Conservation (phyloP, 2,113 vertebrate species). For the Pao palembangensis region DNA sequence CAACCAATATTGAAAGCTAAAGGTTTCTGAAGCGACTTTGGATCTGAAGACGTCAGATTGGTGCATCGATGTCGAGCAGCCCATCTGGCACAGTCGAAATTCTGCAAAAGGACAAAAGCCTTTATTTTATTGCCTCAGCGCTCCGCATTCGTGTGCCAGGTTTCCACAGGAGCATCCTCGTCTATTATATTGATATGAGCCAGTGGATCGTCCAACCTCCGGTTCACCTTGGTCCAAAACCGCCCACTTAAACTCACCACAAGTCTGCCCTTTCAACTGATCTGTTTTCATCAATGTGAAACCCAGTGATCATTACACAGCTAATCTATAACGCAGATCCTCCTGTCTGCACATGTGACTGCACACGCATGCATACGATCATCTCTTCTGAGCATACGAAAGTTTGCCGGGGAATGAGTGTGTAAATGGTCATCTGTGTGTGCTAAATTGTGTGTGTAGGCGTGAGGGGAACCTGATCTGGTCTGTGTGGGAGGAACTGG, state of each 20-base stretch:
- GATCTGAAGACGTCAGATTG: background rate
- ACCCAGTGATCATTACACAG: slow-evolving; percentile 68
- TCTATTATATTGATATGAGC: slow-evolving; percentile 56
- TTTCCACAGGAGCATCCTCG: slow-evolving; percentile 58
- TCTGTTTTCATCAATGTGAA: slow-evolving; percentile 69
- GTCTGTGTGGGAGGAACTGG: slow-evolving; percentile 66
- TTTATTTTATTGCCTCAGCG: slow-evolving; percentile 28
- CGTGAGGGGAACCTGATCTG: slow-evolving; percentile 71
- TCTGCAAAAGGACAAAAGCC: slow-evolving; percentile 12
- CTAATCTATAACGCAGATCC: slow-evolving; percentile 69
- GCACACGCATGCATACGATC: slow-evolving; percentile 25
- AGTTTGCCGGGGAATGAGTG: slow-evolving; percentile 48
- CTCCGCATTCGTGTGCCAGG: slow-evolving; percentile 26
- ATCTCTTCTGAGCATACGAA: slow-evolving; percentile 50
- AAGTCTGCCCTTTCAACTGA: slow-evolving; percentile 68
- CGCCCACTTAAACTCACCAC: slow-evolving; percentile 59
- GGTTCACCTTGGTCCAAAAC: slow-evolving; percentile 65
- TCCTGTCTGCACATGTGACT: slow-evolving; percentile 21
- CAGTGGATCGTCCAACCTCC: slow-evolving; percentile 58
- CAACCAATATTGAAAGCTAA: too few species aligned
- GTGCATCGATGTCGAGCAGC: background rate
- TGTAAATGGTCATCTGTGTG: slow-evolving; percentile 19
- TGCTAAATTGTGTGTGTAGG: slow-evolving; percentile 58
- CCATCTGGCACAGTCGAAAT: slow-evolving; percentile 9
- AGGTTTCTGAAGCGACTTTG: too few species aligned